A percentile compares a stretch with the other conserved stretches of the same genome.
Conservation (phyloP, 2,888 invertebrate genomes). For the Orthosia cruda region DNA sequence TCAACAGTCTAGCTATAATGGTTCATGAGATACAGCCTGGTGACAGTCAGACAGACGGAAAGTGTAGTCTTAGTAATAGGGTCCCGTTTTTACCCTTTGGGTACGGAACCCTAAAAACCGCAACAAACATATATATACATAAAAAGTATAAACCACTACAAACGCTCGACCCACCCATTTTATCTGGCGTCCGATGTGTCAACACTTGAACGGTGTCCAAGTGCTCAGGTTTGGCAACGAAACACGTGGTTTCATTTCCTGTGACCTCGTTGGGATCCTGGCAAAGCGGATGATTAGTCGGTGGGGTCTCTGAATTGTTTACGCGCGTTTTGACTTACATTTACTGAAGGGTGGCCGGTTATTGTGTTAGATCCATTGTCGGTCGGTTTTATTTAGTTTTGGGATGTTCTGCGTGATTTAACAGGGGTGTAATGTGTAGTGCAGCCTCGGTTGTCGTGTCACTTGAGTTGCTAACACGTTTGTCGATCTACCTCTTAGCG, state of each 20-base stretch:
- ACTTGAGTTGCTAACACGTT: background rate
- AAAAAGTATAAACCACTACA: conserved; percentile 14
- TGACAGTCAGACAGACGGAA: too few relatives aligned
- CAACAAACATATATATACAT: background rate
- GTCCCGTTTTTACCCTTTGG: too few relatives aligned
- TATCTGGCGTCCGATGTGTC: conserved; percentile 65
- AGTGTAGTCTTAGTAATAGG: too few relatives aligned
- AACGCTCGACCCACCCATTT: conserved; percentile 37
- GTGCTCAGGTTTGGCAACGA: conserved; percentile 74
- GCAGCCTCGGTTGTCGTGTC: background rate
- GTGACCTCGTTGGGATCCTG: conserved; percentile 60
- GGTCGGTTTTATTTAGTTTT: conserved; percentile 23
- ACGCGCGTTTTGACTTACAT: conserved; percentile 52
- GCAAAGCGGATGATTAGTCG: conserved; percentile 61
- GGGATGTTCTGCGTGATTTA: conserved; percentile 16
- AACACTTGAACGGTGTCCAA: conserved; percentile 75
- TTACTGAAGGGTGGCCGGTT: conserved; percentile 31
- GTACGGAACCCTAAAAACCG: too few relatives aligned
- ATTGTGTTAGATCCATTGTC: conserved; percentile 26
- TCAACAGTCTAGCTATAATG: too few relatives aligned
- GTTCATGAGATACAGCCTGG: too few relatives aligned
- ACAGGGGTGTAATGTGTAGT: background rate
- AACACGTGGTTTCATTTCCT: conserved; percentile 74
- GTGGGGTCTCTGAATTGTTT: conserved; percentile 47
- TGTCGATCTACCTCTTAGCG: too few relatives aligned